phyloP scores from a whole-genome alignment of 2,888 invertebrate species.

The Gymnoscelis rufifasciata region DNA sequence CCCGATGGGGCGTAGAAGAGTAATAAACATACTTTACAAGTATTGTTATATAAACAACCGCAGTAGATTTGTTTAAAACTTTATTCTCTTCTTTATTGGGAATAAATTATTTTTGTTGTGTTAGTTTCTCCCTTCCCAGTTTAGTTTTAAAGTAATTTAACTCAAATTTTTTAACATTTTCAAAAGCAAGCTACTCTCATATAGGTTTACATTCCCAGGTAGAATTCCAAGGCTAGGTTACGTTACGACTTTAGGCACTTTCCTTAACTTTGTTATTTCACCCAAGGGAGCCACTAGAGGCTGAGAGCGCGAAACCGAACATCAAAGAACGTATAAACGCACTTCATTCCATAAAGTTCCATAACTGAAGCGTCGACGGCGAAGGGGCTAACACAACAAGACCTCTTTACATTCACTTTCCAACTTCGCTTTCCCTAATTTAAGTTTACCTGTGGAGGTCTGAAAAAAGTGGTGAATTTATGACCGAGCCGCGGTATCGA shows the following conservation, averaged over 20 bases:
- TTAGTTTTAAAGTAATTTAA: no score
- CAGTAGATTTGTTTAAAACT: not conserved
- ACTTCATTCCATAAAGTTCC: constrained; percentile 70
- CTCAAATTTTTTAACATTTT: no score
- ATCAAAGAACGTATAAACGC: constrained; percentile 72
- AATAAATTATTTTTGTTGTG: no score
- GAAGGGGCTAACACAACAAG: constrained; percentile 51
- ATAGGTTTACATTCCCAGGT: constrained; percentile 38
- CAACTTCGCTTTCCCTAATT: constrained; percentile 34
- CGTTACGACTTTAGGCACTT: constrained; percentile 58
- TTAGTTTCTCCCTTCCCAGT: no score
- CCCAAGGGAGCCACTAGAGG: constrained; percentile 62
- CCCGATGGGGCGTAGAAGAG: constrained; percentile 1
- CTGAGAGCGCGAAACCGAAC: constrained; percentile 68
- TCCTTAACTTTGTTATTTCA: constrained; percentile 59
- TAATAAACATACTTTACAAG: constrained; percentile 1
- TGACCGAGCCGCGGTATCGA: constrained; percentile 61
- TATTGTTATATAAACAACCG: not conserved
- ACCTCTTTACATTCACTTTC: constrained; percentile 44
- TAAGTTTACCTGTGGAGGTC: constrained; percentile 41
- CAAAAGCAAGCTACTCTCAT: not conserved
- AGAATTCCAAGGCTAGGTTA: constrained; percentile 47
- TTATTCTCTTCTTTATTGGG: not conserved
- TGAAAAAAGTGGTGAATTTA: constrained; percentile 46
- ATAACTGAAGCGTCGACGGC: constrained; percentile 57